Base-by-base conservation (phyloP, 2,888 invertebrate species). In the Sinelater perroti region DNA sequence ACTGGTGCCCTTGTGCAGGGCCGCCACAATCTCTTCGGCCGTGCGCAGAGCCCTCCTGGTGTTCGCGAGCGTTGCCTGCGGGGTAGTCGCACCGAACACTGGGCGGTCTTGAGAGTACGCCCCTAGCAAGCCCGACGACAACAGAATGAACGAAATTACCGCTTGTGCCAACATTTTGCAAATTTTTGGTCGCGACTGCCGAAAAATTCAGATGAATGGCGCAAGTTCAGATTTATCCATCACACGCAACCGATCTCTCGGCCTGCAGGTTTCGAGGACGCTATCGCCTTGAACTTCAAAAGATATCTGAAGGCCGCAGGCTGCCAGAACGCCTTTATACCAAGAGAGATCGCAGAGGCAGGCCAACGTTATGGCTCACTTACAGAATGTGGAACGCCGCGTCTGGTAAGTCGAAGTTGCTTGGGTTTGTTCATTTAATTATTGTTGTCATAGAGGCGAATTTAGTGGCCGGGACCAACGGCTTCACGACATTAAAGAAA, bases 291-390 rank as follows among this genome's bases (percentile, higher is more conserved):
- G 75, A 75, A 75, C 75, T 72, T 71, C 70, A 64, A 66, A 61
- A 66, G 68, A 65, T 67, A 70, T 75, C 72, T 75, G 74, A 73
- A 74, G 73, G 71, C 70, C 68, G 67, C 61, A 65, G 64, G 60
- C 63, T 63, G 66, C 56, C 56, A 64, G 68, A 70, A 67, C n/a
- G 72, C 71, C 70, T 76, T 76, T 74, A 75, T 75, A 76, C 56
- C 66, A 70, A 74, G 74, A 73, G 75, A 75, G 75, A 75, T 75
- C 70, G 72, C 63, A 60, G 65, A 64, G n/a, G n/a, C n/a, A 66
- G 64, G 63, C 38, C 67, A 70, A 68, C 66, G 69, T 69, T 69
- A 65, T 59, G 55, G 57, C 47, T 53, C 52, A 59, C 54, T 58
- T 59, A 24, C 30, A 33, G 57, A 56, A 64, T 64, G 64, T 64